Conservation (phyloP, 2,113 vertebrate species). For the Vicugna pacos region DNA sequence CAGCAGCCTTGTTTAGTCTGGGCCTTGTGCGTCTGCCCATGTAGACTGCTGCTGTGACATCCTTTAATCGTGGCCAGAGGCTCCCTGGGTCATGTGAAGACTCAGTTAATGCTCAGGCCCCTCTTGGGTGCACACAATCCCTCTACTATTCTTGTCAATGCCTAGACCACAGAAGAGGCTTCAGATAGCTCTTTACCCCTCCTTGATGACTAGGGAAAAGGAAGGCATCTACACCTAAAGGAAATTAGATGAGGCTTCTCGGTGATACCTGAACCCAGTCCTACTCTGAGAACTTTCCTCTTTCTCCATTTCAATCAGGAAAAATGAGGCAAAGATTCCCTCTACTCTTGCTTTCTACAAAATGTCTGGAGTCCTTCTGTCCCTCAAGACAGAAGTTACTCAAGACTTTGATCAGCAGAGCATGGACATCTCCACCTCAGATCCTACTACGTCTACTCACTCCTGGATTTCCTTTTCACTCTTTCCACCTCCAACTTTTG, state of each 20-base stretch:
- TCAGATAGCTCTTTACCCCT: neutral
- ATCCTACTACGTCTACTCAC: neutral
- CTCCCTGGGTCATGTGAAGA: neutral
- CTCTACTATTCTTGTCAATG: neutral
- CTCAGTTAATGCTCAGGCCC: neutral
- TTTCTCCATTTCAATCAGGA: neutral
- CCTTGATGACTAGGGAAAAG: neutral
- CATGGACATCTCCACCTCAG: fast-evolving
- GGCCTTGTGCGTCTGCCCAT: neutral
- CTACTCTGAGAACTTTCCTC: neutral
- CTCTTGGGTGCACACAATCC: neutral
- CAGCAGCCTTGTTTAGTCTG: neutral
- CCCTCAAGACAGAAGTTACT: neutral
- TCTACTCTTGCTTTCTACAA: neutral
- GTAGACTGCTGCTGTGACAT: neutral
- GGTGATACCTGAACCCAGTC: neutral
- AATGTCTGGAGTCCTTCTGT: neutral
- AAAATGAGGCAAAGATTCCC: neutral
- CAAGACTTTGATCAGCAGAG: neutral
- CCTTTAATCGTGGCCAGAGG: neutral
- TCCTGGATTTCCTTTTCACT: neutral
- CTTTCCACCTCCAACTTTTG: neutral
- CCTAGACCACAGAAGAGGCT: neutral
- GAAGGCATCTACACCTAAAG: neutral
- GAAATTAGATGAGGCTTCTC: neutral